Evolutionary conservation across 2,888 invertebrate genomes (phyloP), one percentile per base, ranked within the genome.

Genomic region (Ochropleura leucogaster): DNA sequence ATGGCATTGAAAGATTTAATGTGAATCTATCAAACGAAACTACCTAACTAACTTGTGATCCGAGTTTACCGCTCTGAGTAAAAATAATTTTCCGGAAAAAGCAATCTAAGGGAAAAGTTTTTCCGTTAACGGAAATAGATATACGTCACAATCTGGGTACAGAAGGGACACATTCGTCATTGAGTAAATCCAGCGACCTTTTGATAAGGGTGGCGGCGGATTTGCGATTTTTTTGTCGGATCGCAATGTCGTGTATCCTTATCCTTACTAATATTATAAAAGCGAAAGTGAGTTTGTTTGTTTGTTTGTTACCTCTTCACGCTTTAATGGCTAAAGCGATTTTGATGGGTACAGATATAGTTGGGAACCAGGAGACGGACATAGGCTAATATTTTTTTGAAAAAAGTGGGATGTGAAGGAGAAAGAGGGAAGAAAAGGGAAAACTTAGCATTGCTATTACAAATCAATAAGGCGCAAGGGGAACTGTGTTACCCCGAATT

Each of bases 101-200:
- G 75, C 74, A 77, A 87, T 79, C 65, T 74, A 68, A 70, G 53
- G 62, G n/a, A 66, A 87, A 87, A 83, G 75, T 83, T 87, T 87
- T 86, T 77, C 77, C 79, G 77, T 79, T 82, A 82, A 71, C 68
- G 75, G 78, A 80, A 79, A 82, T 59, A 80, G 76, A 85, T 81
- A 86, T 85, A 80, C 80, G 84, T 87, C 81, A 80, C 60, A 57
- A 55, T 68, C 64, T 44, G 47, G 77, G 72, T 64, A 77, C 77
- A 47, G 47, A 40, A 77, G 69, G 79, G 74, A 67, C 65, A 74
- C 83, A 89, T 86, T 81, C 83, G 75, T 87, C 88, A 89, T 87
- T 78, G 77, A 71, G 75, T 47, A 77, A 83, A 85, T 76, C 85
- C 83, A 71, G 65, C 67, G 70, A 68, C 66, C 70, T 69, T 68